Evolutionary conservation across 1,140 invertebrate genomes (phyloP), one percentile per base, ranked within the genome.

Genomic region (Bicyclus anynana): DNA sequence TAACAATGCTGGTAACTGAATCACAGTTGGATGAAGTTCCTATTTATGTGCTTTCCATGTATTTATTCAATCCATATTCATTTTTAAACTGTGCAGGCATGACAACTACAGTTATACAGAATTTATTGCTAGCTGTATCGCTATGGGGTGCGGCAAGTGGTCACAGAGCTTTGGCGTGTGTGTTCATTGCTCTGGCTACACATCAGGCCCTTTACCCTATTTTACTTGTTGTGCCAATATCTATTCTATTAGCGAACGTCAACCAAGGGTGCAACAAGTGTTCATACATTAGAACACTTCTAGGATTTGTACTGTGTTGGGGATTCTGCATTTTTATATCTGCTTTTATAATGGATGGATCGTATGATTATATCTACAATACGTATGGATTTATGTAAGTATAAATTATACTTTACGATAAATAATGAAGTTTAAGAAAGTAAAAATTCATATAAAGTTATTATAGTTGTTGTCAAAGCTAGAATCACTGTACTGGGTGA

Each of bases 61-160:
- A 98, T 90, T 90, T 98, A 7, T 95, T 98, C 60, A 99, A 98
- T 90, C 98, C 98, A 0, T 97, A 97, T 75, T 94, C 94, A 26
- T 91, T 99, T 40, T 88, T 97, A 12, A 96, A 95, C 64, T 99
- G 97, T 90, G 93, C 95, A n/a, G 96, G 94, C 26, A 92, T 94
- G 75, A 98, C 97, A 0, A 98, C 97, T 4, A 97, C 96, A 12
- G 94, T 97, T 7, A 93, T 99, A 63, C 94, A 94, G 53, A 99
- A 99, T 89, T 87, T 98, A 7, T 90, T 96, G 20, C 85, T 95
- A 33, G 92, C 96, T 9, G 63, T 93, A 2, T 91, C 93, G 26
- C 84, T 98, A 16, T 92, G 92, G 63, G 91, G 91, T 18, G 93
- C 96, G 80, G 88, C 94, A 18, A 93, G 92, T 87, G 92, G 93